A percentile compares a stretch with the other conserved stretches of the same genome.
Evolutionary conservation across 1,140 invertebrate species (phyloP).

Genomic region (Myzus persicae): DNA sequence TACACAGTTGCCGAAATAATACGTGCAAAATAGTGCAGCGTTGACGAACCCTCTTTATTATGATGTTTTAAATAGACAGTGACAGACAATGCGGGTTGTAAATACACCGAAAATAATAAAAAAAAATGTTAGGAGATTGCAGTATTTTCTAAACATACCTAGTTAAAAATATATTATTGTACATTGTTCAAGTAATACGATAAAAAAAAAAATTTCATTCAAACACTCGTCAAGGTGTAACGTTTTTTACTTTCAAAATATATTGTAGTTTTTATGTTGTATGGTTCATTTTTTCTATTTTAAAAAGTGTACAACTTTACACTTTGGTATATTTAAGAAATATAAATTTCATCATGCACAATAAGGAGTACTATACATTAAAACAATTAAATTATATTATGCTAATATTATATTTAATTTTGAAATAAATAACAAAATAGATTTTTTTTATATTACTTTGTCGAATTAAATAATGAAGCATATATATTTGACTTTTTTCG

Average conservation of each 20-base stretch:
- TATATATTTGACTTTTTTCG: too few relatives aligned
- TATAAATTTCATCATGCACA: background rate
- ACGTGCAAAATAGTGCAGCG: slow-evolving; percentile 61
- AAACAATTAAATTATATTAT: background rate
- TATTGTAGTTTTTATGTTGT: background rate
- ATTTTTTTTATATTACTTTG: too few relatives aligned
- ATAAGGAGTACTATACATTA: background rate
- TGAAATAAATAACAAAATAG: too few relatives aligned
- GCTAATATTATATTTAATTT: background rate
- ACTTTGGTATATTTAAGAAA: background rate
- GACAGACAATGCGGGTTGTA: background rate
- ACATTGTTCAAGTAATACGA: background rate
- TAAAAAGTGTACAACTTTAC: background rate
- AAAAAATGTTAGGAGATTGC: background rate
- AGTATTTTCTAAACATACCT: background rate
- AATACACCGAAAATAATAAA: background rate
- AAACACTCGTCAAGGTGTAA: background rate
- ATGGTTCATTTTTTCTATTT: background rate
- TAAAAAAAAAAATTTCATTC: background rate
- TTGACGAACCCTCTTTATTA: slow-evolving; percentile 61
- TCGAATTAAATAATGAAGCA: background rate
- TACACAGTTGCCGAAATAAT: slow-evolving; percentile 74
- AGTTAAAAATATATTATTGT: background rate
- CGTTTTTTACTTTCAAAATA: background rate
- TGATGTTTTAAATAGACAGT: background rate